Percentiles rank a stretch among this genome's conserved stretches.
Evolutionary conservation across 2,797 vertebrate genomes (phyloP).

Genomic region (Todus mexicanus): DNA sequence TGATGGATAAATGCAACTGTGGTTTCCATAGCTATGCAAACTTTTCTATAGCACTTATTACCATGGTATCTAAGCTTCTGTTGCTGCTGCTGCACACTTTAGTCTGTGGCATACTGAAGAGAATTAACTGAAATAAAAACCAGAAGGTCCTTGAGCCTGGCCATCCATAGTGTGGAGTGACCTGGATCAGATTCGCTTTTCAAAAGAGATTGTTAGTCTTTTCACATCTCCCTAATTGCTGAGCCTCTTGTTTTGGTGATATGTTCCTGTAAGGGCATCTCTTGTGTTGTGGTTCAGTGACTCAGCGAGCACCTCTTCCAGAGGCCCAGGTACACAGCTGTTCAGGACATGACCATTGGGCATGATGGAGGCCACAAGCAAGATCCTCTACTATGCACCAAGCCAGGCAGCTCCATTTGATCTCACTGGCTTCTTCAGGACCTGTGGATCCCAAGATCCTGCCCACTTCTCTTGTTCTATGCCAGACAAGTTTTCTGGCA

Average conservation of each 20-base stretch:
- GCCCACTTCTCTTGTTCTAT: not conserved
- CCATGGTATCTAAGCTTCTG: constrained; percentile 27
- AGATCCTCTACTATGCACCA: not conserved
- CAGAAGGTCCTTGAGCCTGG: not conserved
- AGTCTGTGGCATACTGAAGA: not conserved
- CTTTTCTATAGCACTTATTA: constrained; percentile 44
- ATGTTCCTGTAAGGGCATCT: not conserved
- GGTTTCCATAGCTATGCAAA: constrained; percentile 59
- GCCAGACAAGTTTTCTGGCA: not conserved
- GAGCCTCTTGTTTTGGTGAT: not conserved
- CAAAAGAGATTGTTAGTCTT: not conserved
- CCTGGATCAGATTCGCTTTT: not conserved
- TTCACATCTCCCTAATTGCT: not conserved
- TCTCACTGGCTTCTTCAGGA: not conserved
- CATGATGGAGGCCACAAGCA: not conserved
- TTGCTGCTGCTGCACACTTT: not conserved
- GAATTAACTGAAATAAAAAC: not conserved
- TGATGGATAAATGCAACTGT: constrained; percentile 31
- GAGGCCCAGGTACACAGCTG: not conserved
- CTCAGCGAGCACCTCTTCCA: not conserved
- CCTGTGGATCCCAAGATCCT: not conserved
- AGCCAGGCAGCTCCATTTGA: not conserved
- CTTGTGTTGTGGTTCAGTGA: not conserved
- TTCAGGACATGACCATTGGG: not conserved
- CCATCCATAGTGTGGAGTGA: not conserved